phyloP scores from a whole-genome alignment of 2,113 vertebrate species.

The Channa maculata region DNA sequence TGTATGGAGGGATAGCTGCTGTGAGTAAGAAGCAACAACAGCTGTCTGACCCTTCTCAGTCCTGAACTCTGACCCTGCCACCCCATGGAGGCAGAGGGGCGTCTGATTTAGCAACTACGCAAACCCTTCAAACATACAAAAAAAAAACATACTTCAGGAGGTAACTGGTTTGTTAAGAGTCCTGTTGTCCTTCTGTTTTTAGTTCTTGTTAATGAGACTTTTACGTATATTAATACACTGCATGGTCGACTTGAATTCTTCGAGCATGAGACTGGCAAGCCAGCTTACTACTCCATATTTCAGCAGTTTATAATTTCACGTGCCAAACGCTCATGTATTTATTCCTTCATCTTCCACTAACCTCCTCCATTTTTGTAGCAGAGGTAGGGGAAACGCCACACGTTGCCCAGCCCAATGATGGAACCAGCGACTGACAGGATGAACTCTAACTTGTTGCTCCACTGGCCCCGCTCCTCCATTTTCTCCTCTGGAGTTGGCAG shows the following conservation, averaged over 20 bases:
- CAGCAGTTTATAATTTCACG: too few species aligned
- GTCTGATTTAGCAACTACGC: too few species aligned
- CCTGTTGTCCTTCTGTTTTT: background rate
- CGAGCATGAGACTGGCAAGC: too few species aligned
- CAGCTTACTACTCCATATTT: too few species aligned
- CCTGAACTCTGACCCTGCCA: conserved; percentile 59
- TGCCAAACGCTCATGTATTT: background rate
- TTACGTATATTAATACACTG: background rate
- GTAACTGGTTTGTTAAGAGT: too few species aligned
- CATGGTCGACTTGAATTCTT: background rate
- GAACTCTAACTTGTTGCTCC: conserved; percentile 94
- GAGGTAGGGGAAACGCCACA: conserved; percentile 96
- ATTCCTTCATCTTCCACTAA: conserved; percentile 69
- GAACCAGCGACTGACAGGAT: conserved; percentile 91
- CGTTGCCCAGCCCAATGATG: conserved; percentile 93
- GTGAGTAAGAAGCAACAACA: conserved; percentile 76
- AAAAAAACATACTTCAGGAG: too few species aligned
- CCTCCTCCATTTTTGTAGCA: conserved; percentile 97
- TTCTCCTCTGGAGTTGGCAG: conserved; percentile 75
- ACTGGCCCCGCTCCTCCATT: conserved; percentile 88
- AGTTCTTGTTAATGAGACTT: conserved; percentile 5
- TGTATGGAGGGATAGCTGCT: conserved; percentile 71
- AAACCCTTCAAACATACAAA: too few species aligned
- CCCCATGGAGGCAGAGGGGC: conserved; percentile 22
- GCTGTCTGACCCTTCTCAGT: conserved; percentile 73